Evolutionary conservation across 2,797 vertebrate genomes (phyloP).

Genomic region (Rhodeus uyekii): DNA sequence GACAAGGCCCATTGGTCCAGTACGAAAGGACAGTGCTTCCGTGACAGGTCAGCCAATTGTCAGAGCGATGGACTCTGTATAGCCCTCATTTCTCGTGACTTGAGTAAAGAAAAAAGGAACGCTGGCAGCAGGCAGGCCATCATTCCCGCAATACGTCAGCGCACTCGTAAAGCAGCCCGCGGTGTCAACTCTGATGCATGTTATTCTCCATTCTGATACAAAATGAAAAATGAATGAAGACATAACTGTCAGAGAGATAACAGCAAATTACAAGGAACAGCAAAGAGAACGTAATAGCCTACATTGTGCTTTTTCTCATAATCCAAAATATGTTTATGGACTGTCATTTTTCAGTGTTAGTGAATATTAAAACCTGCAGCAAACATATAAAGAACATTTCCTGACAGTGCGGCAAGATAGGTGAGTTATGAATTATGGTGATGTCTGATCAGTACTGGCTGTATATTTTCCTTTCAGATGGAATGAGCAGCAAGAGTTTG

Average conservation of each 20-base stretch:
- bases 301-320: slow-evolving; percentile 61
- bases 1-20: slow-evolving; percentile 2
- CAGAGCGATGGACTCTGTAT: slow-evolving; percentile 20
- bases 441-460: slow-evolving; percentile 50
- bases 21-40: not conserved
- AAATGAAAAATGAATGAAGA: slow-evolving; percentile 52
- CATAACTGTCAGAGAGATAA: slow-evolving; percentile 56
- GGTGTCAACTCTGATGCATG: slow-evolving; percentile 45
- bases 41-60: slow-evolving; percentile 37
- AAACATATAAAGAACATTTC: slow-evolving; percentile 53
- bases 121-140: slow-evolving; percentile 42
- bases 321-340: slow-evolving; percentile 62
- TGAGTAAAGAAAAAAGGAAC: slow-evolving; percentile 2
- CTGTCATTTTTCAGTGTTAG: slow-evolving; percentile 63
- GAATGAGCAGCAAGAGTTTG: slow-evolving; percentile 25
- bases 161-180: slow-evolving; percentile 49
- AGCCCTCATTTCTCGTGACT: slow-evolving; percentile 7
- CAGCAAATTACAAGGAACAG: slow-evolving; percentile 47
- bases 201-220: slow-evolving; percentile 57
- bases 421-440: slow-evolving; percentile 60
- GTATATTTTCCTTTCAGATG: slow-evolving; percentile 51
- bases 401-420: slow-evolving; percentile 46
- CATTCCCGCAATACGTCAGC: slow-evolving; percentile 51
- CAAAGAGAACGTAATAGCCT: slow-evolving; percentile 39
- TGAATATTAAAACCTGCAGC: slow-evolving; percentile 55